Evolutionary conservation across 2,797 vertebrate species (phyloP).

Genomic region (Alosa sapidissima): DNA sequence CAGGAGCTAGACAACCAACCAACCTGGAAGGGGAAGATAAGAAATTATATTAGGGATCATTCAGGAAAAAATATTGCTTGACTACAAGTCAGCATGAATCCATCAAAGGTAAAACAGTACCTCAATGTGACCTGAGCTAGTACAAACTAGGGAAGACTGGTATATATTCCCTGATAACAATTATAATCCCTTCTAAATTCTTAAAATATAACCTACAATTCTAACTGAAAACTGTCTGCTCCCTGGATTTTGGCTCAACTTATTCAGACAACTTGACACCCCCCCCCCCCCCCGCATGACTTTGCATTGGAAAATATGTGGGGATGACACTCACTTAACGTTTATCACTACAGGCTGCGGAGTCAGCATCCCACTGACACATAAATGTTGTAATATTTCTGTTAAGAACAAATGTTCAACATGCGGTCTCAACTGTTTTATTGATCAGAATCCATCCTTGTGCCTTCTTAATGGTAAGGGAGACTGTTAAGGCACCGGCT

Average conservation of each 20-base stretch:
- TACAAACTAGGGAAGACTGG: conserved; percentile 71
- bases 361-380: neutral
- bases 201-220: conserved; percentile 28
- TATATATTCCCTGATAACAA: conserved; percentile 72
- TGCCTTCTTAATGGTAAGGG: conserved; percentile 31
- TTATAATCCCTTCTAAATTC: conserved; percentile 69
- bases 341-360: neutral
- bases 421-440: neutral
- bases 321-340: neutral
- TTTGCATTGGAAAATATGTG: neutral
- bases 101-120: conserved; percentile 56
- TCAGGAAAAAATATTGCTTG: conserved; percentile 33
- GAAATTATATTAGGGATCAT: conserved; percentile 42
- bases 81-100: conserved; percentile 45
- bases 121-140: conserved; percentile 73
- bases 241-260: conserved; percentile 39
- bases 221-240: conserved; percentile 42
- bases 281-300: neutral
- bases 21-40: conserved; percentile 45
- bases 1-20: conserved; percentile 59
- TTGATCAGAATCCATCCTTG: neutral
- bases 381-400: neutral
- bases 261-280: conserved; percentile 27
- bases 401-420: neutral
- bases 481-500: conserved; percentile 68